Percentiles rank a stretch among this genome's conserved stretches.
phyloP scores from a whole-genome alignment of 2,888 invertebrate genomes.

The Liposcelis brunnea region DNA sequence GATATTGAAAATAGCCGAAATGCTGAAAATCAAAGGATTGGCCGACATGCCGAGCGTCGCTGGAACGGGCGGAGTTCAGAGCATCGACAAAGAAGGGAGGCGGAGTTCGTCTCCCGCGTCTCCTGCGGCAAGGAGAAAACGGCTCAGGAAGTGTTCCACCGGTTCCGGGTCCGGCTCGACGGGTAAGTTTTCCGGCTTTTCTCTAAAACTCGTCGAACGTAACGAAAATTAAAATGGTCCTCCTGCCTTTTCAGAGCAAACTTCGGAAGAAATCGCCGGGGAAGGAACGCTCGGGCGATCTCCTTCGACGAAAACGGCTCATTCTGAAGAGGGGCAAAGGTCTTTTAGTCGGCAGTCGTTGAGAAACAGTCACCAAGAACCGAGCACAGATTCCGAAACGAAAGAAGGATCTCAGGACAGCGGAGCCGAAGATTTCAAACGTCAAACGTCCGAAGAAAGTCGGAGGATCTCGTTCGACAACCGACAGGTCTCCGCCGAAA shows the following conservation, averaged over 20 bases:
- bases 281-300: constrained; percentile 20
- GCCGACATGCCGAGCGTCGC: constrained; percentile 66
- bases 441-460: constrained; percentile 15
- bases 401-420: constrained; percentile 37
- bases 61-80: constrained; percentile 34
- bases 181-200: too few species aligned
- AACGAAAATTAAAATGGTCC: constrained; percentile 1
- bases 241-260: constrained; percentile 20
- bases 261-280: constrained; percentile 26
- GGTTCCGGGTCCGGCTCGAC: constrained; percentile 30
- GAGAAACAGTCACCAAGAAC: constrained; percentile 28
- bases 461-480: constrained; percentile 13
- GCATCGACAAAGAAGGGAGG: constrained; percentile 32
- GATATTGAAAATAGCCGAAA: constrained; percentile 26
- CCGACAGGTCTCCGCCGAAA: not conserved
- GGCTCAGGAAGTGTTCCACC: constrained; percentile 46
- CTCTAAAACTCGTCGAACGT: too few species aligned
- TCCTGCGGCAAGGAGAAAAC: constrained; percentile 39
- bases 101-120: constrained; percentile 34
- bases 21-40: constrained; percentile 23
- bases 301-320: constrained; percentile 23
- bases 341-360: constrained; percentile 29
- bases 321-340: constrained; percentile 31
- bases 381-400: constrained; percentile 31
- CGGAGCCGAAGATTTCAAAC: constrained; percentile 26